Evolutionary conservation across 2,113 vertebrate species (phyloP).

Genomic region (Pseudorasbora parva): DNA sequence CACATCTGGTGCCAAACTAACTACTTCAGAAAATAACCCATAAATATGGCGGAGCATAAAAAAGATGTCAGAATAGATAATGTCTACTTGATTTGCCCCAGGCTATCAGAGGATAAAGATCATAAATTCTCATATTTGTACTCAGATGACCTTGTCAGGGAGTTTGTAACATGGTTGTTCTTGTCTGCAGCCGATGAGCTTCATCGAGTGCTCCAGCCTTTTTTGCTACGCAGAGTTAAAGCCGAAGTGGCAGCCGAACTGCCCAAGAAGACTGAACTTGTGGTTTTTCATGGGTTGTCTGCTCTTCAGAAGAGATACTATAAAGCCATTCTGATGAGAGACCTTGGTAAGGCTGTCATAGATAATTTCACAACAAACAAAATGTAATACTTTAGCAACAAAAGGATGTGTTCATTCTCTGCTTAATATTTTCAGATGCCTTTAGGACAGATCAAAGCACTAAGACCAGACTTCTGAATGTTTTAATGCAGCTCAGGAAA

Average conservation of each 20-base stretch:
- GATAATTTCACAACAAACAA: not conserved
- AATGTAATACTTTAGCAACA: not conserved
- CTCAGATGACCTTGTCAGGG: not conserved
- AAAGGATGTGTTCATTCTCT: not conserved
- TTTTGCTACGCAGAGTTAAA: constrained; percentile 91
- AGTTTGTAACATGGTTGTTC: not conserved
- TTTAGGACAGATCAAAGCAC: constrained; percentile 81
- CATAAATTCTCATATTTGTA: not conserved
- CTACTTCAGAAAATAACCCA: not conserved
- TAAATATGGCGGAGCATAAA: not conserved
- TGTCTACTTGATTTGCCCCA: constrained; percentile 5
- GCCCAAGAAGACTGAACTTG: constrained; percentile 87
- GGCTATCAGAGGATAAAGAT: not conserved
- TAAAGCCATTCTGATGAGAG: constrained; percentile 88
- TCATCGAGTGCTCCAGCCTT: constrained; percentile 84
- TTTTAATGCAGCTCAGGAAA: constrained; percentile 90
- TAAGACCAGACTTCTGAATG: constrained; percentile 85
- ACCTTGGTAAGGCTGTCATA: constrained; percentile 77
- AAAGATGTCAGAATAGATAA: not conserved
- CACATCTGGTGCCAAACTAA: not conserved
- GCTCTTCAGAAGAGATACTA: constrained; percentile 89
- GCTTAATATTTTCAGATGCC: constrained; percentile 76
- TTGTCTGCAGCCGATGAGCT: constrained; percentile 80
- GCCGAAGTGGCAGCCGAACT: constrained; percentile 86
- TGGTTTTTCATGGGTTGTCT: constrained; percentile 92